Base-by-base conservation (phyloP, 2,888 invertebrate species). In the Temnothorax ravouxi region DNA sequence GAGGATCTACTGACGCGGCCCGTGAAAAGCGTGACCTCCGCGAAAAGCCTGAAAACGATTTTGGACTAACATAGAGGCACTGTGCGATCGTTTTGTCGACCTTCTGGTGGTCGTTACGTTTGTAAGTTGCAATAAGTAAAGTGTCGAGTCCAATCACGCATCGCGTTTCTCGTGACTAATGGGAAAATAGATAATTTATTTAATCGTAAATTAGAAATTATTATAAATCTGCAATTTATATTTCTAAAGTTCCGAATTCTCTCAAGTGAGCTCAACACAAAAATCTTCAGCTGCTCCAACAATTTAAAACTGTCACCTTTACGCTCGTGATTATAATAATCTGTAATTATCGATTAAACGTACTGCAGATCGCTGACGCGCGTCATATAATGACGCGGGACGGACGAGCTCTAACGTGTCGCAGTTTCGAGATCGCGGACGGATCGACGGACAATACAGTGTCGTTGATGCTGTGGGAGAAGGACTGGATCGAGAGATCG, bases 31-130 rank as follows among this genome's bases (percentile, higher is more conserved):
- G 67, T 96, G 2, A 95, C 96, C 0, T 96, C 96, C 64, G 95
- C 96, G 88, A 95, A 95, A 83, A 96, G 96, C 15, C 94, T 97
- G 21, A 95, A 96, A 41, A 96, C 96, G 94, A 94, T 96, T 81
- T 95, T 95, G 71, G 94, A 95, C 6, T n/a, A 95, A 95, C 84
- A 95, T 95, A 38, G 93, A 95, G 47, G 84, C 86, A 34, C 90
- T 95, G 84, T 90, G 93, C 91, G 94, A 96, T 94, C 93, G 95
- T 89, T 95, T 95, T 85, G 96, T 97, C 5, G 97, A 97, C 94
- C 94, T 98, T 66, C 94, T 98, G 72, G 97, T 97, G 0, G 96
- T 96, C 11, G 96, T 98, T 0, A 96, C 96, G 89, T 95, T 96
- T 50, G 95, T 95, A 91, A 52, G 90, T 84, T 77, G 44, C 44